Base-by-base conservation (phyloP, 2,797 vertebrate species). In the Paedocypris micromegethes region DNA sequence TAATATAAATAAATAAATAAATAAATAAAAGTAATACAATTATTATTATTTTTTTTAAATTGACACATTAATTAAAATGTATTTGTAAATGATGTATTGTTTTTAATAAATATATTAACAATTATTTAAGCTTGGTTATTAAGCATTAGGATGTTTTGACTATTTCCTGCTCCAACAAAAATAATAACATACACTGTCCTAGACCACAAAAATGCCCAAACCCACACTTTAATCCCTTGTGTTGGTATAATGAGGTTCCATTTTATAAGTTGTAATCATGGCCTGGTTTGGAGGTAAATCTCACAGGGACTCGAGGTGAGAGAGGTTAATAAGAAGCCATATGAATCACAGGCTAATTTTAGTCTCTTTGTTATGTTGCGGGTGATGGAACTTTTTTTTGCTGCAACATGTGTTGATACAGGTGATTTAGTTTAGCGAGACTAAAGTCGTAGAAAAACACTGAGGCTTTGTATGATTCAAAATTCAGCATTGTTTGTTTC, bases 151-250 rank as follows among this genome's bases (percentile, higher is more conserved):
- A 52, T 58, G 9, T 51, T 9, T 49, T 5, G 1, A 49, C 46
- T 6, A 4, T 55, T 51, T 50, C 6, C 43, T 38, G 52, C 50
- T 47, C 50, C 55, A 54, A 57, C 51, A 48, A 51, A 3, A 3
- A 8, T 55, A 48, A 43, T 7, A 55, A 43, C 51, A 61, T 38
- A 45, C 0, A 23, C 58, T 60, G 6, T 60, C 51, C 9, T 62
- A 6, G 48, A 68, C 73, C 71, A 73, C 76, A 70, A 58, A 77
- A 68, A 56, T 38, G 53, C 68, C 57, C 66, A 42, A 38, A 47
- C 42, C n/a, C 43, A 39, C 39, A 23, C 38, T 8, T 50, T 53
- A 66, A 64, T 43, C 49, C 42, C 59, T 60, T 38, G 56, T 66
- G n/a, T 44, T 66, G 54, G 53, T 66, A 63, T 52, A 69, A 42